Evolutionary conservation across 2,797 vertebrate species (phyloP).

Genomic region (Rhodeus uyekii): DNA sequence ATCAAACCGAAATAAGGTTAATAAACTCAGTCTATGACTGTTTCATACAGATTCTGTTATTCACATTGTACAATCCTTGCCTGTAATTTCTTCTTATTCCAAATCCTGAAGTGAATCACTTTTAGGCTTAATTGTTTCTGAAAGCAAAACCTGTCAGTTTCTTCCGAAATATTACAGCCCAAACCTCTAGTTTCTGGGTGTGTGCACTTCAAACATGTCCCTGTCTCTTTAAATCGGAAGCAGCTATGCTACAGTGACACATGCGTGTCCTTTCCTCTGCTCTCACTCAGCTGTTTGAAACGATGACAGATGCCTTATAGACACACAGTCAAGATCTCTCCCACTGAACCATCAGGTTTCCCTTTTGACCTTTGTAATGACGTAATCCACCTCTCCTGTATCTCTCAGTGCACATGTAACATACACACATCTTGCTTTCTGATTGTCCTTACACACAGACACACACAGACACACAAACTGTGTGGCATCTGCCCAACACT

Average conservation of each 20-base stretch:
- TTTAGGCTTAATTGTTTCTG: background rate
- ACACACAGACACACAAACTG: background rate
- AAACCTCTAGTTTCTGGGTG: background rate
- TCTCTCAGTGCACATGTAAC: background rate
- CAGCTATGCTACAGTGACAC: constrained; percentile 1
- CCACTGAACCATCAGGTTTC: constrained; percentile 1
- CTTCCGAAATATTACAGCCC: background rate
- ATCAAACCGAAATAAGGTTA: no score
- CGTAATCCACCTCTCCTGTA: background rate
- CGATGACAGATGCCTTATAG: constrained; percentile 19
- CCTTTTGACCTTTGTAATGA: constrained; percentile 10
- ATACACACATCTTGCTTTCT: background rate
- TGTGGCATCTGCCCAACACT: constrained; percentile 31
- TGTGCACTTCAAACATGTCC: background rate
- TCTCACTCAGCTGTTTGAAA: constrained; percentile 35
- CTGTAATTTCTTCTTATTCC: background rate
- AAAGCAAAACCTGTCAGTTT: background rate
- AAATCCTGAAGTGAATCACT: background rate
- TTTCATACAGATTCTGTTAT: background rate
- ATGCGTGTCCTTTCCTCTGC: constrained; percentile 20
- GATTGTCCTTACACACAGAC: background rate
- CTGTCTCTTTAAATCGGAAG: constrained; percentile 34
- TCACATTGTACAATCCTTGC: background rate
- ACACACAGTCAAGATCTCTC: constrained; percentile 24
- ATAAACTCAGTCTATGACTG: no score